Percentiles rank a stretch among this genome's conserved stretches.
Evolutionary conservation across 2,888 invertebrate species (phyloP).

Genomic region (Diogma glabrata): DNA sequence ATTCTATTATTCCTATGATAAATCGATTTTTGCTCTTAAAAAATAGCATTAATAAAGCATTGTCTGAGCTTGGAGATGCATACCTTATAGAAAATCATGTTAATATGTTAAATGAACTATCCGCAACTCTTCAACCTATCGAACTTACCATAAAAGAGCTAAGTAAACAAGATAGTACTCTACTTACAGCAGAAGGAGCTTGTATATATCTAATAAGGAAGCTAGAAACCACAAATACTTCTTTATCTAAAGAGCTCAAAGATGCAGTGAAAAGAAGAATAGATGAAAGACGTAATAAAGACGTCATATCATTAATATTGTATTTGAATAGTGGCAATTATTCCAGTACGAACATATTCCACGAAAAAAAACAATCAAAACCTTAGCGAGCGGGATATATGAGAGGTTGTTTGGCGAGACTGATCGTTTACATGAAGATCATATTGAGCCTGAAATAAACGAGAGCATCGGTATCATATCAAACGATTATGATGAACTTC

Average conservation of each 20-base stretch:
- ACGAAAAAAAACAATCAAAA: no score
- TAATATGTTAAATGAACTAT: no score
- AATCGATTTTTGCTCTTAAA: no score
- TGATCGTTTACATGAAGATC: no score
- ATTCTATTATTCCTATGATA: slow-evolving; percentile 14
- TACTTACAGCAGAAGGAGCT: slow-evolving; percentile 16
- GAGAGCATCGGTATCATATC: no score
- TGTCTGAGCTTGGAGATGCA: no score
- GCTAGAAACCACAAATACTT: slow-evolving; percentile 15
- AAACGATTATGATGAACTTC: no score
- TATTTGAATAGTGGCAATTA: slow-evolving; percentile 5
- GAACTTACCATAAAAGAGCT: slow-evolving; percentile 11
- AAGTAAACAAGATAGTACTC: slow-evolving; percentile 11
- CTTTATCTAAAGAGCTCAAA: slow-evolving; percentile 13
- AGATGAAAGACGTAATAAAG: background rate
- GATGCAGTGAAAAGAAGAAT: slow-evolving; percentile 9
- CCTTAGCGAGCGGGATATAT: background rate
- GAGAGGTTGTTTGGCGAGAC: background rate
- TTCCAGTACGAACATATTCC: background rate
- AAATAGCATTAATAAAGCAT: no score
- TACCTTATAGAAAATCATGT: no score
- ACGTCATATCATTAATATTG: background rate
- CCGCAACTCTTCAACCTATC: slow-evolving; percentile 12
- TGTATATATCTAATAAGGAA: slow-evolving; percentile 17
- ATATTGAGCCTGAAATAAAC: no score